Base-by-base conservation (phyloP, 2,113 vertebrate species). In the Lepisosteus osseus region DNA sequence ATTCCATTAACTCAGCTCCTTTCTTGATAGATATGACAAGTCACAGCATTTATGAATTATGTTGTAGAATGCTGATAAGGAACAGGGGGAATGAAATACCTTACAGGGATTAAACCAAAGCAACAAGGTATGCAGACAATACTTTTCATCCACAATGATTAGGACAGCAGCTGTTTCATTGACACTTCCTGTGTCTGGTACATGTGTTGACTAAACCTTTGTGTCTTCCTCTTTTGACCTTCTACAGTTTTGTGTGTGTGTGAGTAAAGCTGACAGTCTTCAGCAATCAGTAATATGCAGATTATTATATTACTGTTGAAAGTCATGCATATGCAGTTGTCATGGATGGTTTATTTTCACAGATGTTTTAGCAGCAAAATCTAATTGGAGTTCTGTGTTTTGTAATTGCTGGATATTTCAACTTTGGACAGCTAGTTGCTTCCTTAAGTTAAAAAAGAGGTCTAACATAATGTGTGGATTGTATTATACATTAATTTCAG, bases 391-490 rank as follows among this genome's bases (percentile, higher is more conserved):
- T n/a, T 59, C 5, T 8, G 14, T 15, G 7, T 59, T 4, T 59
- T 59, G 57, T 59, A 59, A 59, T 59, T 59, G 57, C 57, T 6
- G n/a, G 57, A 59, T 59, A 59, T 59, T 59, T 59, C 57, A 59
- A 13, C 14, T 59, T 13, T 8, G 57, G n/a, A 59, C 57, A 59
- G 57, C 57, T n/a, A n/a, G 57, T 59, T 59, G 14, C 13, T 59
- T 15, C 57, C 57, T n/a, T 59, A 59, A 13, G 14, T 59, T 59
- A 15, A n/a, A n/a, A 59, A 15, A 11, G 57, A 59, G 57, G 57
- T 1, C 4, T 14, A 13, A 59, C 13, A 59, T 13, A 59, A 59
- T 2, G 5, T 59, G 5, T 13, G 57, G 57, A 59, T 6, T n/a
- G 14, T 15, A 59, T 59, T 59, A 13, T 59, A 15, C 13, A n/a